Evolutionary conservation across 2,888 invertebrate species (phyloP), one percentile per base, ranked within the genome.

Genomic region (Suillia variegata): DNA sequence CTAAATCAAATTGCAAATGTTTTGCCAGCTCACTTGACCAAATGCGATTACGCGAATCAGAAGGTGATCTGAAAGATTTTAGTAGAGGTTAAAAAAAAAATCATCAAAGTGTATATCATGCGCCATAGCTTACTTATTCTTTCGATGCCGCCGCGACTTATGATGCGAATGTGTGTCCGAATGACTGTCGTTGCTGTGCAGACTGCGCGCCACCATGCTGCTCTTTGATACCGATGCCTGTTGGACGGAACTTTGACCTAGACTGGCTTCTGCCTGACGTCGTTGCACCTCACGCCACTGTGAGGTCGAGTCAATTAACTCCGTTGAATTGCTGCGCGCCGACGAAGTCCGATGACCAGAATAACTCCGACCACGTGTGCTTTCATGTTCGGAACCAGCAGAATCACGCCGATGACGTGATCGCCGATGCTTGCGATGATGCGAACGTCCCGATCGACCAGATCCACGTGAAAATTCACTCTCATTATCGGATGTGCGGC

Each of bases 201-300:
- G 70, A 53, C 80, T 81, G 60, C 80, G 80, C 34, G 82, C 77
- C 65, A 80, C 81, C 74, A 82, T 77, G 62, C 87, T 86, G 70
- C 87, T 88, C 73, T 85, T 85, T 18, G 86, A 83, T 20, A 91
- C 90, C 63, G 85, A 89, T 2, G 91, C 91, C 71, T 91, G 89
- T 82, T 91, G 87, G 58, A 87, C 86, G 55, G 81, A 83, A 64
- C 84, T 85, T 61, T 82, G 79, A 56, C 83, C 84, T 50, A 85
- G 83, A 59, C 72, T 77, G 15, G 79, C 82, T 70, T 85, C 85
- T 45, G 89, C 88, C 76, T 89, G 88, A 71, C 90, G 88, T 71
- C 89, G 87, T 79, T 94, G 89, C 48, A 93, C 92, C 83, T 94
- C 93, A 69, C 90, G 89, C 94, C 94, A 95, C 80, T 94, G 94